Evolutionary conservation across 2,888 invertebrate species (phyloP), one percentile per base, ranked within the genome.

Genomic region (Phasia obesa): DNA sequence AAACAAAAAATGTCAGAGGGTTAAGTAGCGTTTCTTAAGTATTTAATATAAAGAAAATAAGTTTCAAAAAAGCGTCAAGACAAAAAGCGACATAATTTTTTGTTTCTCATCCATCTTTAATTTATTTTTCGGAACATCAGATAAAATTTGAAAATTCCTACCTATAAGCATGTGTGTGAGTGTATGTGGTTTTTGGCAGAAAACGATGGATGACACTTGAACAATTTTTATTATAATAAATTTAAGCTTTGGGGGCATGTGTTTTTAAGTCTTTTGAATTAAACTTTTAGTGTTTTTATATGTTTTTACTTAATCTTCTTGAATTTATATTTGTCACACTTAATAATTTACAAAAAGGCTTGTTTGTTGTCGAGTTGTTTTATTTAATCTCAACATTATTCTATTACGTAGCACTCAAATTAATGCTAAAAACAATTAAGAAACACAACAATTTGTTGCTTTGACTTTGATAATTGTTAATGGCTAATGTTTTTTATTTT

Each of bases 21-120:
- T 79, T 73, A 73, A 79, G 65, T 79, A 59, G 73, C 67, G 53
- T 79, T 79, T 65, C 59, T 65, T 73, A 79, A 79, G 65, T 65
- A 73, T 79, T 79, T 79, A 67, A 67, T 79, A 73, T 67, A 44
- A 73, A 65, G 59, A 79, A 79, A 79, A 67, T 44, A 79, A 53
- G 53, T 73, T 67, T 67, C 27, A 35, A 60, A 60, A 38, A 35
- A n/a, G n/a, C n/a, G n/a, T n/a, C 31, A 38, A 71, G 27, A 4
- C 27, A 55, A n/a, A 7, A n/a, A 42, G 38, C 38, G 15, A n/a
- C 2, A n/a, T 25, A 44, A 44, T 9, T 25, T 23, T 49, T 19
- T 51, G 6, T 49, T 31, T 27, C 35, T 35, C 42, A 9, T 60
- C 17, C 42, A 11, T 15, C 17, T 38, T 1, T 9, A 19, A 21